Evolutionary conservation across 2,888 invertebrate species (phyloP).

Genomic region (Anodontia alba): DNA sequence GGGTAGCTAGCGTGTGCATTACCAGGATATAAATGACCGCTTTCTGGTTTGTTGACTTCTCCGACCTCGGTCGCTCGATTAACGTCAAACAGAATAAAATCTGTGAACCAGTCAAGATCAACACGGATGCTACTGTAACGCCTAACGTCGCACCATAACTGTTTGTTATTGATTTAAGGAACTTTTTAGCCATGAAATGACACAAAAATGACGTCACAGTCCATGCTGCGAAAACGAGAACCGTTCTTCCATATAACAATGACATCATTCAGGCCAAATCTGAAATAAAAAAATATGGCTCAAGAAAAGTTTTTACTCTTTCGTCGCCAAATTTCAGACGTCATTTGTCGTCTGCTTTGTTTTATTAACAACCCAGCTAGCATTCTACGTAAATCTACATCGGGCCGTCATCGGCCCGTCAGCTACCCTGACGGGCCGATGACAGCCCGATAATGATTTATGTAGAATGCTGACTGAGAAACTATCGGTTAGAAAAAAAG

Average conservation of each 20-base stretch:
- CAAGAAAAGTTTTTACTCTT: too few relatives aligned
- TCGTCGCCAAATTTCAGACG: too few relatives aligned
- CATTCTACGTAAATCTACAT: too few relatives aligned
- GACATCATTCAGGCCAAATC: too few relatives aligned
- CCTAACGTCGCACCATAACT: not conserved
- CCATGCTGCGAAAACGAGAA: constrained; percentile 50
- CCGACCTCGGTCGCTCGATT: not conserved
- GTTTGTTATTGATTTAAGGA: not conserved
- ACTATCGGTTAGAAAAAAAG: too few relatives aligned
- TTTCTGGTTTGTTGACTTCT: not conserved
- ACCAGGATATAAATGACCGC: not conserved
- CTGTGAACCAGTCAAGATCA: not conserved
- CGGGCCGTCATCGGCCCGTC: too few relatives aligned
- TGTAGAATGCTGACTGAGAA: too few relatives aligned
- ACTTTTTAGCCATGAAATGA: constrained; percentile 49
- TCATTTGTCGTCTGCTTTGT: too few relatives aligned
- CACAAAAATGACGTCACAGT: constrained; percentile 60
- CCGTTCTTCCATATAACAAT: not conserved
- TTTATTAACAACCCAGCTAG: too few relatives aligned
- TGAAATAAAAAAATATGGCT: too few relatives aligned
- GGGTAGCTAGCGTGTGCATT: constrained; percentile 55
- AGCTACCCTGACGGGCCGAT: too few relatives aligned
- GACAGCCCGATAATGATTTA: too few relatives aligned
- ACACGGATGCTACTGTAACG: not conserved
- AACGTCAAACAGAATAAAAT: not conserved